Evolutionary conservation across 2,888 invertebrate genomes (phyloP), one percentile per base, ranked within the genome.

Genomic region (Fragum whitleyi): DNA sequence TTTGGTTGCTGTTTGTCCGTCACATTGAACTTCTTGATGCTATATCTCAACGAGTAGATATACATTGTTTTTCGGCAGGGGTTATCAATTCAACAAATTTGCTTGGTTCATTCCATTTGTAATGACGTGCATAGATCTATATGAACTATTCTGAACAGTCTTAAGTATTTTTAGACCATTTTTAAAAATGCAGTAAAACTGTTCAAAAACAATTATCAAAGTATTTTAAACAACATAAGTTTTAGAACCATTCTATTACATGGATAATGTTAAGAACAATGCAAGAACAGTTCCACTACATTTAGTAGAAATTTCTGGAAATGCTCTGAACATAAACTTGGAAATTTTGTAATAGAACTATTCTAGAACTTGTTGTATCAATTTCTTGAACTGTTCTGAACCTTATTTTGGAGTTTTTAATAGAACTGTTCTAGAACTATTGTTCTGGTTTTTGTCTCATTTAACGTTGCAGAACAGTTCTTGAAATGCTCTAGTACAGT

Each of bases 121-220:
- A n/a, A n/a, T n/a, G n/a, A n/a, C n/a, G n/a, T n/a, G n/a, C n/a
- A n/a, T n/a, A n/a, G n/a, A n/a, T n/a, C n/a, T n/a, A n/a, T n/a
- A n/a, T n/a, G n/a, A n/a, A n/a, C n/a, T n/a, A n/a, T n/a, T n/a
- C n/a, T n/a, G n/a, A n/a, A n/a, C 26, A 29, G 26, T 62, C 62
- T 32, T 28, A 62, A 26, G 29, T 62, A 62, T 62, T 62, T 62
- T 11, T 62, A 62, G 29, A 62, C 62, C 62, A 62, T 26, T 62
- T 62, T 62, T 62, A 62, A 32, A 62, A 62, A 29, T 62, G 62
- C 29, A 62, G 29, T 62, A 32, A 65, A 65, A 65, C 29, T 65
- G 65, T 65, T 65, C 65, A 32, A 65, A 19, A 65, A 65, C 36
- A 65, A 36, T 19, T 65, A 65, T 65, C 36, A 28, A n/a, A 65